Evolutionary conservation across 2,113 vertebrate genomes (phyloP).

Genomic region (Catharus bicknelli): DNA sequence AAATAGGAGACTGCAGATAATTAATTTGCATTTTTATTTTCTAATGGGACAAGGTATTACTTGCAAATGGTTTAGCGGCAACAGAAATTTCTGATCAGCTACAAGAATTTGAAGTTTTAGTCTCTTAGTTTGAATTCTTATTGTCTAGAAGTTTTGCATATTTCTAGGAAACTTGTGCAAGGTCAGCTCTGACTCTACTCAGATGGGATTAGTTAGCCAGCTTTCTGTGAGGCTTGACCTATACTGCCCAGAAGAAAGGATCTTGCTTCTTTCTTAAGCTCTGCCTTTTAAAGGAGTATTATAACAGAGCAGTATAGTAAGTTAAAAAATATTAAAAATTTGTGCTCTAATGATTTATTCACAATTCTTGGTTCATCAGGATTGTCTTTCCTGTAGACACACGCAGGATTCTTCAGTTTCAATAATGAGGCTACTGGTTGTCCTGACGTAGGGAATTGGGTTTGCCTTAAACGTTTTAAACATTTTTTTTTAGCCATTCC

Average conservation of each 20-base stretch:
- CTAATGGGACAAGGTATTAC: not conserved
- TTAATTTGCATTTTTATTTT: not conserved
- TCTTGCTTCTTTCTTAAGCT: not conserved
- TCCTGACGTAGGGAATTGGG: not conserved
- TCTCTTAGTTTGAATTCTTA: not conserved
- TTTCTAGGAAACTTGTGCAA: not conserved
- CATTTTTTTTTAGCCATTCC: not conserved
- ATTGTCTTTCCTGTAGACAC: not conserved
- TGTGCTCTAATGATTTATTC: not conserved
- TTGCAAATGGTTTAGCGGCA: not conserved
- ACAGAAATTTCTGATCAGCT: not conserved
- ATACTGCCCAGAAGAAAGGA: not conserved
- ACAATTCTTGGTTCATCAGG: not conserved
- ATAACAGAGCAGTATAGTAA: not conserved
- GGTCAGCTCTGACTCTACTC: slow-evolving; percentile 14
- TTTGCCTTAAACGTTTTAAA: not conserved
- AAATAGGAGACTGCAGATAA: not conserved
- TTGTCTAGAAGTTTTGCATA: not conserved
- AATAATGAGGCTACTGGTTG: not conserved
- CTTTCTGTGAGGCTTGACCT: slow-evolving; percentile 14
- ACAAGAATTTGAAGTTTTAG: not conserved
- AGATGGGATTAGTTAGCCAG: slow-evolving; percentile 43
- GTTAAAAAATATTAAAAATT: not conserved
- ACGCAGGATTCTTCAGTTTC: not conserved
- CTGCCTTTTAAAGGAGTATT: not conserved